Evolutionary conservation across 2,797 vertebrate species (phyloP).

Genomic region (Periparus ater): DNA sequence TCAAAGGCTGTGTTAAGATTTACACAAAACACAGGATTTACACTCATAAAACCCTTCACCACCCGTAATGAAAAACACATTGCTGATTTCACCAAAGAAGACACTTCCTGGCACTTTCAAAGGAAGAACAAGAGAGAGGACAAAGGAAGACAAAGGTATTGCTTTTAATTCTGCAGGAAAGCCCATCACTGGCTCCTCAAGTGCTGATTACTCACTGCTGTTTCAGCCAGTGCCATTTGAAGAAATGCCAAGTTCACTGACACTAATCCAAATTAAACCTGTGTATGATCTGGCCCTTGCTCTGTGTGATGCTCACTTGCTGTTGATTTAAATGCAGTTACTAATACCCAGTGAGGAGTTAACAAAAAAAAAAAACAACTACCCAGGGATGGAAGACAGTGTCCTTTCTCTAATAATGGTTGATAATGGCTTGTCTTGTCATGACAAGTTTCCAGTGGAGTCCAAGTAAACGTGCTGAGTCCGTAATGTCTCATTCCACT

Average conservation of each 20-base stretch:
- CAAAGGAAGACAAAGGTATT: background rate
- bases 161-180: background rate
- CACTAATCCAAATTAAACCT: background rate
- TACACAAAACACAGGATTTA: background rate
- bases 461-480: conserved; percentile 61
- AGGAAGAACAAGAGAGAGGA: background rate
- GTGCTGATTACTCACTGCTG: background rate
- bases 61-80: fast-evolving
- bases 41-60: background rate
- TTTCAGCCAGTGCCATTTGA: background rate
- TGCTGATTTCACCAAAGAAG: background rate
- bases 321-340: background rate
- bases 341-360: background rate
- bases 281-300: background rate
- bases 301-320: background rate
- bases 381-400: conserved; percentile 26
- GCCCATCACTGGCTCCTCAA: background rate
- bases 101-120: background rate
- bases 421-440: conserved; percentile 65
- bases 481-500: conserved; percentile 33
- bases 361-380: background rate
- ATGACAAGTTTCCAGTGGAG: conserved; percentile 53
- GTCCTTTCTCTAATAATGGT: conserved; percentile 24
- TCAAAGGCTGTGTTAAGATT: background rate
- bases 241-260: background rate